Evolutionary conservation across 2,797 vertebrate genomes (phyloP).

Genomic region (Poeciliopsis turneri): DNA sequence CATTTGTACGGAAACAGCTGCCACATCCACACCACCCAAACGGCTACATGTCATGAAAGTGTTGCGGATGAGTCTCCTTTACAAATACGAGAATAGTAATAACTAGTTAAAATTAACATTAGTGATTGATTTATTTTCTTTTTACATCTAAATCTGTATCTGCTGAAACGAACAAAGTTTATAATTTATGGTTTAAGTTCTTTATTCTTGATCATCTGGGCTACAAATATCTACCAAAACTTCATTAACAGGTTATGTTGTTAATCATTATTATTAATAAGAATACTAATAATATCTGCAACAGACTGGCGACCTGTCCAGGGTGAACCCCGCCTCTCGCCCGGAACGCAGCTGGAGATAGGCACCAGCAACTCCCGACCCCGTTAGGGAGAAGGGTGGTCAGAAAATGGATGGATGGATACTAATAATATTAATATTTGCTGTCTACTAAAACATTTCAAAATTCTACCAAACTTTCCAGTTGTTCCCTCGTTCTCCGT

Average conservation of each 20-base stretch:
- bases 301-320: too few species aligned
- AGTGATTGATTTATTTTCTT: background rate
- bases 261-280: background rate
- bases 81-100: slow-evolving; percentile 14
- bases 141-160: background rate
- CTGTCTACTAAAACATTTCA: background rate
- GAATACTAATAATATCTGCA: background rate
- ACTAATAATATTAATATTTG: too few species aligned
- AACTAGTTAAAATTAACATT: background rate
- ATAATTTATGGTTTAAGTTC: background rate
- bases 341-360: too few species aligned
- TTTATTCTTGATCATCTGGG: slow-evolving; percentile 2
- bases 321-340: too few species aligned
- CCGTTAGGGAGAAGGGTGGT: too few species aligned
- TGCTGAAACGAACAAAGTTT: background rate
- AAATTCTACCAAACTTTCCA: background rate
- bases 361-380: too few species aligned
- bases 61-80: background rate
- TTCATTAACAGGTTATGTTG: background rate
- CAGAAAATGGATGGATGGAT: too few species aligned
- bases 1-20: slow-evolving; percentile 34
- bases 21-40: slow-evolving; percentile 27
- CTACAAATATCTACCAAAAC: background rate
- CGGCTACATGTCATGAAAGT: background rate
- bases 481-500: background rate